Base-by-base conservation (phyloP, 2,888 invertebrate species). In the Blera fallax region DNA sequence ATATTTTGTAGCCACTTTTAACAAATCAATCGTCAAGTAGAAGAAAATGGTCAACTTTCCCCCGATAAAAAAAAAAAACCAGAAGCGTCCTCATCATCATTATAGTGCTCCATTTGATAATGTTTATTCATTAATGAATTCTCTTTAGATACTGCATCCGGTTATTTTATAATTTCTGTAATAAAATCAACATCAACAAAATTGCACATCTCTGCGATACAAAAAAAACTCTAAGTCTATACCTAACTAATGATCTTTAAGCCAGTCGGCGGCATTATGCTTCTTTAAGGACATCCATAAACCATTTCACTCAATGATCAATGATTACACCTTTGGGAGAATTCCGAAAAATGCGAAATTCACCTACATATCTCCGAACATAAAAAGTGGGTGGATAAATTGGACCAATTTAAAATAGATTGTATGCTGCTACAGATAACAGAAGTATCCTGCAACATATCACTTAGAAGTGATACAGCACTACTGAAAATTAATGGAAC, bases 351-450 rank as follows among this genome's bases (percentile, higher is more conserved):
- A 67, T 78, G 78, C 83, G 50, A 84, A 83, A 40, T 79, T 62
- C 50, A 14, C 45, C 65, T 18, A 34, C 16, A 34, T 21, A 18
- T 8, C 32, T 21, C 3, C n/a, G 3, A 56, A 56, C 65, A 70
- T 50, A 70, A 85, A 84, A 85, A 81, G 81, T 54, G 76, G 85
- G 85, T 76, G 85, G 81, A 77, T 76, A 81, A 85, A 85, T 85
- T 80, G 81, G 85, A 54, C 72, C 81, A 85, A 85, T 85, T 85
- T 81, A 52, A 76, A 70, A 72, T 70, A 70, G 74, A 54, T 65
- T 85, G 45, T 80, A 34, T 54, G 64, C 56, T 52, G 65, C 60
- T 52, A 52, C 74, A 73, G 69, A 52, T 43, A 48, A 60, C 24
- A 73, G 69, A 64, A 4, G 50, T 24, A 40, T 14, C 16, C 50